Evolutionary conservation across 2,113 vertebrate species (phyloP), one percentile per base, ranked within the genome.

Genomic region (Butorides virescens): DNA sequence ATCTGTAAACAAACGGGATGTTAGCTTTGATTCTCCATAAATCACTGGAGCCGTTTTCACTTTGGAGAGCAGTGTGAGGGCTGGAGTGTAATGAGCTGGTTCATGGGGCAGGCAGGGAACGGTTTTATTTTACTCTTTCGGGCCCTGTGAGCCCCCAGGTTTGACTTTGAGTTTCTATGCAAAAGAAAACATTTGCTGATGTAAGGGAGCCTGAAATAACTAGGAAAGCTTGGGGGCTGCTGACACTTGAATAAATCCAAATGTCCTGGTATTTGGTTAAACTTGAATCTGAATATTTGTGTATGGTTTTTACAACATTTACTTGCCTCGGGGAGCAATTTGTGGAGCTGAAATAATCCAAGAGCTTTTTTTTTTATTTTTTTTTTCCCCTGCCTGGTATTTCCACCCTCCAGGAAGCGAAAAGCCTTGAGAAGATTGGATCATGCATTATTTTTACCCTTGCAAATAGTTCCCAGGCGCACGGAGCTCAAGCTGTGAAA

Each of bases 301-400:
- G 77, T 92, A 11, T 85, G 46, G 66, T 90, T 94, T 94, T 92
- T 93, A 92, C 84, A 92, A 61, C 86, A 81, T 73, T 90, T 79
- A 22, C 86, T 92, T 50, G 95, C 91, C 94, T 79, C 50, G 2
- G 92, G 96, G 92, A 95, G 49, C 84, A 93, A 96, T 97, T 95
- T 95, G 91, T 95, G 88, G 73, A 92, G 86, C 86, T 96, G 89
- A 85, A 97, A 89, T 93, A 91, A 96, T 91, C 83, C 73, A 79
- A 85, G 59, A 73, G 13, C 1, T 46, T 42, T 36, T n/a, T 59
- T 5, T 5, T 10, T 19, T 5, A 7, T 6, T 32, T 15, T 8
- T 25, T 21, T 47, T 47, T 49, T 21, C 10, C 27, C 25, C 47
- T 18, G 66, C 58, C 61, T 95, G 73, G 30, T 85, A 42, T 94